Conservation (phyloP, 2,797 vertebrate species). For the Limnodromus scolopaceus region DNA sequence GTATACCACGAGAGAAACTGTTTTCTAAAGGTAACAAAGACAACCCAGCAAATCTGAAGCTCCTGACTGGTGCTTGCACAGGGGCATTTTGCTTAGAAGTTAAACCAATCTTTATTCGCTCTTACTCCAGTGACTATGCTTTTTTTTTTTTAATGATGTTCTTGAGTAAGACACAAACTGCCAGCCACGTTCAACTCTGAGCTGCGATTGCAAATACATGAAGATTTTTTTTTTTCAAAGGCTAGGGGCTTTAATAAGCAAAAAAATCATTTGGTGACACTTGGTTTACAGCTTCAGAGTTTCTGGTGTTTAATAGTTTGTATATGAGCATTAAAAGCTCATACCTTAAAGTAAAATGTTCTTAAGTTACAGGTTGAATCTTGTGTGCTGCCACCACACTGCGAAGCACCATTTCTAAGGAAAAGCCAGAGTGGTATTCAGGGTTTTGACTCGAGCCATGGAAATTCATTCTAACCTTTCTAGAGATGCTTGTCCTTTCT, state of each 20-base stretch:
- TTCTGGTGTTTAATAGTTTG: neutral
- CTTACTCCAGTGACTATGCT: neutral
- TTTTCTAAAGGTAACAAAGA: neutral
- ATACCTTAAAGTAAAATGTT: neutral
- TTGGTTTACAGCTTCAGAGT: neutral
- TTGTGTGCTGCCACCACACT: neutral
- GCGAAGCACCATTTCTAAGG: neutral
- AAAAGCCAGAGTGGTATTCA: neutral
- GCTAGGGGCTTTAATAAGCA: neutral
- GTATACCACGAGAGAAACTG: neutral
- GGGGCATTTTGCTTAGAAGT: neutral
- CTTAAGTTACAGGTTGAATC: neutral
- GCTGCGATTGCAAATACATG: neutral
- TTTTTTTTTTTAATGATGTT: neutral
- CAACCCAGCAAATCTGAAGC: neutral
- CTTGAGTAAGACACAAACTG: neutral
- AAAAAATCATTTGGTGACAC: neutral
- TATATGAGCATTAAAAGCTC: neutral
- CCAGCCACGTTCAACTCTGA: neutral
- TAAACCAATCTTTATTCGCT: neutral
- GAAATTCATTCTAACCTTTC: slow-evolving; percentile 21
- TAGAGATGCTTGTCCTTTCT: slow-evolving; percentile 37
- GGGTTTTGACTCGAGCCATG: neutral
- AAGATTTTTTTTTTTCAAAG: neutral
- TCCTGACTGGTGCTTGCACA: neutral